Base-by-base conservation (phyloP, 2,113 vertebrate species). In the Embiotoca jacksoni region DNA sequence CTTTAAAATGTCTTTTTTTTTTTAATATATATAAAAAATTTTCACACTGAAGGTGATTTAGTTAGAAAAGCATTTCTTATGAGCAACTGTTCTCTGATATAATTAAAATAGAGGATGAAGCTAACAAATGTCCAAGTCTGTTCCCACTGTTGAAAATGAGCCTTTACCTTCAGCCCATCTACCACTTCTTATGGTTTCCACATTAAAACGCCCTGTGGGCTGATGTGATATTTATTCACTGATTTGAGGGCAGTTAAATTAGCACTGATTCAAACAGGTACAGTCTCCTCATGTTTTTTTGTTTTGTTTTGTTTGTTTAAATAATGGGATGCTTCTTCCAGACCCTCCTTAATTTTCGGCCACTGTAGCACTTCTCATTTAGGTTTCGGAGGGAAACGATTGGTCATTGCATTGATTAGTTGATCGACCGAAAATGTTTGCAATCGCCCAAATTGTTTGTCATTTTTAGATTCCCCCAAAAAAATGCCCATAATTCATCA, bases 21-120 rank as follows among this genome's bases (percentile, higher is more conserved):
- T 44, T 9, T 44, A 6, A 46, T 4, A 13, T 74, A n/a, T n/a
- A n/a, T n/a, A n/a, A n/a, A n/a, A n/a, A n/a, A n/a, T n/a, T n/a
- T 37, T 16, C 3, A 39, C 23, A n/a, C 31, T 50, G 32, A 14
- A 46, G 30, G 35, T 44, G 54, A 41, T 46, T 44, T 56, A 50
- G 32, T 23, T 4, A 4, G 5, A 35, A 2, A 16, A 39, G 50
- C 13, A 4, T 60, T 72, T 35, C 55, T 68, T 13, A 8, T 1
- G 54, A 47, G 52, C 23, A 68, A 69, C 73, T 44, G 35, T 39
- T 9, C 44, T 59, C 53, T 58, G 32, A 35, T 65, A 49, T 5
- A 15, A 32, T 68, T 41, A 11, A 70, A 55, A 56, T 5, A 1
- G 49, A 3, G 59, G 14, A 1, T 59, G 10, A 39, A 23, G 15